These are phyloP conservation scores for Pluvialis apricaria DNA, from an alignment of 2,113 vertebrate species.

Conservation along the genomic window DNA sequence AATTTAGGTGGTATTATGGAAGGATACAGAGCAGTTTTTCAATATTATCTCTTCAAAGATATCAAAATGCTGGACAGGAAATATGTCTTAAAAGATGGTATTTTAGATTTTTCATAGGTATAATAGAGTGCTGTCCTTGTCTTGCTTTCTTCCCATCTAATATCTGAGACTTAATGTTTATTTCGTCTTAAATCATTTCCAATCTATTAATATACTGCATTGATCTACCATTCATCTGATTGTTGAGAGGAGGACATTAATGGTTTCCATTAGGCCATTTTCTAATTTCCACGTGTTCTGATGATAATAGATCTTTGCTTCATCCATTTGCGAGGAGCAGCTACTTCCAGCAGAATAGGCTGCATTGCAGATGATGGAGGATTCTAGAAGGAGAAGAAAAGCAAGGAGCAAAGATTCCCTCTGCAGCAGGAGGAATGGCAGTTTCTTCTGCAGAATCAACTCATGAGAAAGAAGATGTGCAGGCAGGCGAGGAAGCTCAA, in stretches of 20 bases:
- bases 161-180: conserved; percentile 38
- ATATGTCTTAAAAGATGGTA: not conserved
- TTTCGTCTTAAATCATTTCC: conserved; percentile 58
- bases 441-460: not conserved
- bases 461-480: not conserved
- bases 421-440: not conserved
- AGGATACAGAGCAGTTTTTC: not conserved
- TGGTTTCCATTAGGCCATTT: conserved; percentile 75
- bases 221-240: conserved; percentile 71
- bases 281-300: conserved; percentile 67
- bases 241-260: conserved; percentile 66
- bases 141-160: not conserved
- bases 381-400: conserved; percentile 10
- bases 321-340: conserved; percentile 8
- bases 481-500: not conserved
- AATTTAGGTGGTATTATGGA: not conserved
- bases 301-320: conserved; percentile 68
- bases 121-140: not conserved
- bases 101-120: not conserved
- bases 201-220: conserved; percentile 67
- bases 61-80: not conserved
- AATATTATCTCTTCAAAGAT: conserved; percentile 24
- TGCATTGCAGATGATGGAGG: conserved; percentile 9
- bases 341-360: not conserved
- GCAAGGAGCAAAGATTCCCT: not conserved